These are phyloP conservation scores for Pelochelys cantorii DNA, from an alignment of 2,797 vertebrate genomes.

Conservation along the genomic window DNA sequence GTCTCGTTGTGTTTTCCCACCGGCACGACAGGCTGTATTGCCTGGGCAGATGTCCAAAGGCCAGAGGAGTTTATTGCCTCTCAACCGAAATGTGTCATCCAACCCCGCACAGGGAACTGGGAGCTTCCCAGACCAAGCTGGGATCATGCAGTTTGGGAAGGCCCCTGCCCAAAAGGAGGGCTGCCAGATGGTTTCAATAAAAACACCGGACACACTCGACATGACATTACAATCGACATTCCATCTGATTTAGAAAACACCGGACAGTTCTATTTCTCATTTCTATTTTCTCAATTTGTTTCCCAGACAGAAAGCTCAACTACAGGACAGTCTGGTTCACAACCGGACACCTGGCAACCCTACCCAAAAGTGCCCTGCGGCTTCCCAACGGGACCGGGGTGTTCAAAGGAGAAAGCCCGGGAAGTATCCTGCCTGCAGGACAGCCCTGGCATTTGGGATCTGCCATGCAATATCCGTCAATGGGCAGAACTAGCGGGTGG, in stretches of 20 bases:
- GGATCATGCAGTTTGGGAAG: neutral
- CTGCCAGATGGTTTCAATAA: too few species aligned
- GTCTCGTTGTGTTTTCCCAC: neutral
- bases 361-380: neutral
- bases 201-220: too few species aligned
- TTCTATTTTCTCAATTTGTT: too few species aligned
- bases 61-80: neutral
- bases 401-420: neutral
- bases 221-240: too few species aligned
- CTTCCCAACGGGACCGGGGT: neutral
- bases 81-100: neutral
- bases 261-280: too few species aligned
- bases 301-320: too few species aligned
- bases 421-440: neutral
- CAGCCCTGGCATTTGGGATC: neutral
- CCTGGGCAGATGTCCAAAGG: neutral
- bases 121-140: neutral
- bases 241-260: too few species aligned
- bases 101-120: neutral
- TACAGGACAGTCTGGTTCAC: too few species aligned
- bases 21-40: neutral
- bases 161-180: neutral
- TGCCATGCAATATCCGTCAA: neutral
- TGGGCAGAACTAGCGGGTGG: neutral
- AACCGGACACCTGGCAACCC: neutral